phyloP scores from a whole-genome alignment of 1,140 invertebrate genomes.

The Pseudomyrmex gracilis region DNA sequence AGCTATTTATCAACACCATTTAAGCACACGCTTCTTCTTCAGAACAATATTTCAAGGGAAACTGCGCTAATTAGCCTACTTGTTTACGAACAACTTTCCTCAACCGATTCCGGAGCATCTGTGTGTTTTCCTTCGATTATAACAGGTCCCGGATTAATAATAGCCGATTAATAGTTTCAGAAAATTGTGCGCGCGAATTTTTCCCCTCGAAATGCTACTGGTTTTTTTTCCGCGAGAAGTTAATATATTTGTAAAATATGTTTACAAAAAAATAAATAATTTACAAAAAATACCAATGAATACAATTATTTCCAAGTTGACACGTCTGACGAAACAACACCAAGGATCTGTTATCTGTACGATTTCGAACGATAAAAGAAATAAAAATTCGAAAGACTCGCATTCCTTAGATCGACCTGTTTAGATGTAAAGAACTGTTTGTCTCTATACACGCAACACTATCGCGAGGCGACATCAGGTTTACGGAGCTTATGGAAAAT shows the following conservation, averaged over 20 bases:
- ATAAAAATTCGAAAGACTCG: too few relatives aligned
- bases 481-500: background rate
- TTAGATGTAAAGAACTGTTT: background rate
- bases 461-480: background rate
- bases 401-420: background rate
- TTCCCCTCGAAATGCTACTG: too few relatives aligned
- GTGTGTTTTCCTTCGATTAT: background rate
- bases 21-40: background rate
- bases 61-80: slow-evolving; percentile 28
- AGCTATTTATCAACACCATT: background rate
- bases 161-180: background rate
- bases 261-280: too few relatives aligned
- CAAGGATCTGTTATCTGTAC: too few relatives aligned
- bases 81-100: background rate
- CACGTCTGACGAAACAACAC: too few relatives aligned
- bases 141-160: background rate
- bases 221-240: too few relatives aligned
- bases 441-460: background rate
- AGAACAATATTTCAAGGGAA: slow-evolving; percentile 32
- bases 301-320: too few relatives aligned
- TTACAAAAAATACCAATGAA: too few relatives aligned
- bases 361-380: too few relatives aligned
- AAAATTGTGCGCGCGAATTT: background rate
- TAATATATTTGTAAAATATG: too few relatives aligned
- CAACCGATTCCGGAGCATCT: too few relatives aligned